These are phyloP conservation scores for Chrysolina haemoptera DNA, from an alignment of 2,888 invertebrate genomes.

Conservation along the genomic window DNA sequence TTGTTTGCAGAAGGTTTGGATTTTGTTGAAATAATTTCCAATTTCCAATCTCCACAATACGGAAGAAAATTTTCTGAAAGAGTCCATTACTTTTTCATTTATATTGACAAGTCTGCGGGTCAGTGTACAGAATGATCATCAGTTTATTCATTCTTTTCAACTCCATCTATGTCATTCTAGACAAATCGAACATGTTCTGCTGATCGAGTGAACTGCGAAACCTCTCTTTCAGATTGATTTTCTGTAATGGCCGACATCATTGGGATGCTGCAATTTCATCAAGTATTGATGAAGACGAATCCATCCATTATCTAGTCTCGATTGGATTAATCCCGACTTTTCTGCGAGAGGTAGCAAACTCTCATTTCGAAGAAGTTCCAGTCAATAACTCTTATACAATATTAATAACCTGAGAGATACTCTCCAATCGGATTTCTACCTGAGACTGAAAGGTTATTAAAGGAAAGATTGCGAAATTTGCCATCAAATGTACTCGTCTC, in stretches of 20 bases:
- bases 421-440: not conserved
- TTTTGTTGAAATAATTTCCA: too few species aligned
- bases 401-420: slow-evolving; percentile 11
- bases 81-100: too few species aligned
- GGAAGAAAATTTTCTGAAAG: too few species aligned
- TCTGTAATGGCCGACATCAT: slow-evolving; percentile 15
- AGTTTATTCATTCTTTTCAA: not conserved
- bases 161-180: not conserved
- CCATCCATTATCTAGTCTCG: slow-evolving; percentile 24
- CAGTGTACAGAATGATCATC: not conserved
- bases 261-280: slow-evolving; percentile 27
- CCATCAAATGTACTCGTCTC: not conserved
- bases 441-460: not conserved
- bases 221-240: slow-evolving; percentile 22
- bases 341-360: not conserved
- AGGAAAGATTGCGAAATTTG: not conserved
- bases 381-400: not conserved
- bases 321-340: slow-evolving; percentile 19
- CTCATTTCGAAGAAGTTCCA: slow-evolving; percentile 12
- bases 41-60: too few species aligned
- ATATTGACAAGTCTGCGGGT: too few species aligned
- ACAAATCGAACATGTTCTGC: not conserved
- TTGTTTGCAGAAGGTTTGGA: too few species aligned
- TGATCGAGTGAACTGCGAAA: slow-evolving; percentile 12
- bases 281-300: slow-evolving; percentile 32